Percentiles rank a stretch among this genome's conserved stretches.
These are phyloP conservation scores for Lophochroa leadbeateri DNA, from an alignment of 2,113 vertebrate genomes.

Conservation along the genomic window DNA sequence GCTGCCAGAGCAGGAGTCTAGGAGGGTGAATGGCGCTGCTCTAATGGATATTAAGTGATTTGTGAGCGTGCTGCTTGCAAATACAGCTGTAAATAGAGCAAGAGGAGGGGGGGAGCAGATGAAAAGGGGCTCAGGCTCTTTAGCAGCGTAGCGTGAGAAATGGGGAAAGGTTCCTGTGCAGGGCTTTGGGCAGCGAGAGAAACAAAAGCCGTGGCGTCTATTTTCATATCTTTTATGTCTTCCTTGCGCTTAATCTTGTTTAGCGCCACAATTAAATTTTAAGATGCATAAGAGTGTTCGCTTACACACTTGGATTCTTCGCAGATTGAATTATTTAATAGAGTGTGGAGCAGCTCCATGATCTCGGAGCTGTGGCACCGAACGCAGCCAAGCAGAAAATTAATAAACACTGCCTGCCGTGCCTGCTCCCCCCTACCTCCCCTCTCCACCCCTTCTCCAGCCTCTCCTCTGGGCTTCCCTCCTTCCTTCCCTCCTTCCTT, in stretches of 20 bases:
- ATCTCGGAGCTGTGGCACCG: conserved; percentile 50
- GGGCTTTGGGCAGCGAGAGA: conserved; percentile 22
- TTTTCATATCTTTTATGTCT: conserved; percentile 65
- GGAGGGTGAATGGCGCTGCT: conserved; percentile 41
- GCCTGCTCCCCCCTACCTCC: not conserved
- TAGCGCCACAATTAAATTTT: conserved; percentile 76
- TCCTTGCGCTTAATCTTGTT: conserved; percentile 69
- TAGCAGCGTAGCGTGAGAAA: conserved; percentile 45
- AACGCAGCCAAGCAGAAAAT: conserved; percentile 73
- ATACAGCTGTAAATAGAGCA: conserved; percentile 69
- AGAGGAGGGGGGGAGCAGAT: conserved; percentile 19
- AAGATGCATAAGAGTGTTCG: conserved; percentile 69
- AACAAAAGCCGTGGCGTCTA: conserved; percentile 46
- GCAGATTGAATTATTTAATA: conserved; percentile 77
- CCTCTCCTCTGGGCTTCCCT: not conserved
- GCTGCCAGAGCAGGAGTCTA: conserved; percentile 29
- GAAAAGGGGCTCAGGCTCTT: conserved; percentile 44
- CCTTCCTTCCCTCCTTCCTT: not conserved
- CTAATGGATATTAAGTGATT: conserved; percentile 74
- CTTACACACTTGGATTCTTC: conserved; percentile 66
- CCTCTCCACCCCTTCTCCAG: not conserved
- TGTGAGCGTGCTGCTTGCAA: conserved; percentile 63
- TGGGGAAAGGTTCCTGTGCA: conserved; percentile 23
- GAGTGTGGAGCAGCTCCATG: conserved; percentile 67
- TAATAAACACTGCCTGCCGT: conserved; percentile 64